A percentile compares a stretch with the other conserved stretches of the same genome.
phyloP scores from a whole-genome alignment of 2,797 vertebrate species.

The Pygocentrus nattereri region DNA sequence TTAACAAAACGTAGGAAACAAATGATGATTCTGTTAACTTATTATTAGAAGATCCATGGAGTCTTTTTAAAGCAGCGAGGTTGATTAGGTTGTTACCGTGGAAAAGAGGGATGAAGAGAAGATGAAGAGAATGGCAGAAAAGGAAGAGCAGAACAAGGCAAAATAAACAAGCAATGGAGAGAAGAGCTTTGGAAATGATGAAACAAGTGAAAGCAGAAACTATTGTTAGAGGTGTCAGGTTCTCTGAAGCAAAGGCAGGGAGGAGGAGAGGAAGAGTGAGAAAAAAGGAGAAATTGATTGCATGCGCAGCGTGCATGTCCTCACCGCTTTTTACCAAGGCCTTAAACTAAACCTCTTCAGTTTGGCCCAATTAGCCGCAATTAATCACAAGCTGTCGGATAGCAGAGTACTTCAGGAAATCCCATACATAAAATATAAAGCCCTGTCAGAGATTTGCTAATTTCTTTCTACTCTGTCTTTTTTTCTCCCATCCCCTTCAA shows the following conservation, averaged over 20 bases:
- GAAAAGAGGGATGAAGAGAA: not conserved
- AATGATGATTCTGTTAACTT: too few species aligned
- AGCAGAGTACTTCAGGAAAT: slow-evolving; percentile 48
- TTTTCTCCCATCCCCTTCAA: slow-evolving; percentile 31
- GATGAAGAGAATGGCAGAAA: not conserved
- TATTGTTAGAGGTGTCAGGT: slow-evolving; percentile 47
- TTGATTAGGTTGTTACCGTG: too few species aligned
- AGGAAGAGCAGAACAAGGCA: slow-evolving; percentile 31
- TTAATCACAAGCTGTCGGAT: slow-evolving; percentile 68
- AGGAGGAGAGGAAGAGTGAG: slow-evolving; percentile 50
- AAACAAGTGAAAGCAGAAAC: slow-evolving; percentile 52
- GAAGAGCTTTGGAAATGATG: not conserved
- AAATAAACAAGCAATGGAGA: slow-evolving; percentile 20
- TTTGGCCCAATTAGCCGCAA: slow-evolving; percentile 66
- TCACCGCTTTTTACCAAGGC: slow-evolving; percentile 41
- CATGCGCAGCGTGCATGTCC: slow-evolving; percentile 31
- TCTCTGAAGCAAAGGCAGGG: slow-evolving; percentile 44
- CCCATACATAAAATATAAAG: slow-evolving; percentile 68
- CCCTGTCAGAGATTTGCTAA: slow-evolving; percentile 22
- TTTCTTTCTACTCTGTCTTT: slow-evolving; percentile 13
- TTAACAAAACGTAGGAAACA: too few species aligned
- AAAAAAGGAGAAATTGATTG: slow-evolving; percentile 41
- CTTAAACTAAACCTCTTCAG: slow-evolving; percentile 35
- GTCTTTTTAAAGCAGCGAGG: too few species aligned
- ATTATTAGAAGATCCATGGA: too few species aligned